phyloP scores from a whole-genome alignment of 1,140 invertebrate species.

The Conus betulinus region DNA sequence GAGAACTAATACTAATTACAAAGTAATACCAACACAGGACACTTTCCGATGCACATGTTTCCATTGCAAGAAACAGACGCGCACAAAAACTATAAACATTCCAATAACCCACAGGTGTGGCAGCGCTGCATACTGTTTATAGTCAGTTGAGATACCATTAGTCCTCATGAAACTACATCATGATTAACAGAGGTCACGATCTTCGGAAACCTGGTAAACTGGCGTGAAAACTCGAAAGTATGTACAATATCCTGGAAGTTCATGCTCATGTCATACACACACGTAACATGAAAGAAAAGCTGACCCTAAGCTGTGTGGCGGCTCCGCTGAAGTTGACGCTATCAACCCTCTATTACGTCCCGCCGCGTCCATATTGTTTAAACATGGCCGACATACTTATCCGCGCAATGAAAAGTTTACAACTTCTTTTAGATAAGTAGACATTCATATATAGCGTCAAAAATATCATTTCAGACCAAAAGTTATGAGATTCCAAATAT shows the following conservation, averaged over 20 bases:
- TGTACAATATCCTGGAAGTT: background rate
- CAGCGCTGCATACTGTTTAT: background rate
- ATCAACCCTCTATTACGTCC: conserved; percentile 16
- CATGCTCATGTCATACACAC: background rate
- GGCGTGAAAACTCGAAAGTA: background rate
- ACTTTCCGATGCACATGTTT: no score
- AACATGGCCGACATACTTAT: conserved; percentile 47
- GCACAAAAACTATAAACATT: background rate
- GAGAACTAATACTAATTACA: no score
- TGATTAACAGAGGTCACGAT: background rate
- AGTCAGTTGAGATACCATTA: background rate
- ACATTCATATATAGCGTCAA: background rate
- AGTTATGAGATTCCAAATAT: no score
- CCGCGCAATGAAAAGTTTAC: background rate
- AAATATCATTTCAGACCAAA: background rate
- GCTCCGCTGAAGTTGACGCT: conserved; percentile 38
- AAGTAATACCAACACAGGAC: no score
- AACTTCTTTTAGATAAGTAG: background rate
- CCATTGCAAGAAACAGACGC: no score
- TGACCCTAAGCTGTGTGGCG: background rate
- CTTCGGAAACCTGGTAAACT: background rate
- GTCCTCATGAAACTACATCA: background rate
- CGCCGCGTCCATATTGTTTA: conserved; percentile 56
- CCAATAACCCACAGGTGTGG: background rate
- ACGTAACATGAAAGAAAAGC: conserved; percentile 21